Conservation (phyloP, 2,797 vertebrate species). For the Tauraco hartlaubi region DNA sequence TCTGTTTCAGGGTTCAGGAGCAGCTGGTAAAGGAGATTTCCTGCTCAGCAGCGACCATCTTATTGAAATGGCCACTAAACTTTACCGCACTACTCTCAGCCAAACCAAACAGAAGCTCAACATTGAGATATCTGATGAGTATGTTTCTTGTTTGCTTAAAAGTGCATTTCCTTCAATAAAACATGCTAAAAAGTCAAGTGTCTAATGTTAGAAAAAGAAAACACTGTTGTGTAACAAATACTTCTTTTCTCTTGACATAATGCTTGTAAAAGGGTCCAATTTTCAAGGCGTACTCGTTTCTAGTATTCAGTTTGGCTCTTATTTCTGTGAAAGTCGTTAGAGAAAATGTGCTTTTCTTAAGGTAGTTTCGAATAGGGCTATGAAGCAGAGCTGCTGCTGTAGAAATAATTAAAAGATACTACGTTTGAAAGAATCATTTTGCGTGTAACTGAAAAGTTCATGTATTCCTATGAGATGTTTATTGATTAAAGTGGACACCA, state of each 20-base stretch:
- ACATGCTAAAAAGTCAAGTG: not conserved
- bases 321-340: not conserved
- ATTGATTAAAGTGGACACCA: not conserved
- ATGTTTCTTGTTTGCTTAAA: constrained; percentile 68
- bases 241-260: not conserved
- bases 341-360: not conserved
- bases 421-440: not conserved
- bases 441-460: not conserved
- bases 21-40: constrained; percentile 96
- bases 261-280: not conserved
- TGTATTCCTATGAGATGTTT: not conserved
- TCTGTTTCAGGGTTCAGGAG: constrained; percentile 87
- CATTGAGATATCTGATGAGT: constrained; percentile 97
- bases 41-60: constrained; percentile 95
- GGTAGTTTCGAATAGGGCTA: not conserved
- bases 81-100: constrained; percentile 89
- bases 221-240: not conserved
- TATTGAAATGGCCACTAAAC: constrained; percentile 98
- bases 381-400: not conserved
- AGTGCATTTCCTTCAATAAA: not conserved
- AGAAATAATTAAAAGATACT: not conserved
- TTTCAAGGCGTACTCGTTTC: not conserved
- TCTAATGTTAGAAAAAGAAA: not conserved
- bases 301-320: not conserved
- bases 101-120: constrained; percentile 89